Percentiles rank a stretch among this genome's conserved stretches.
Evolutionary conservation across 2,797 vertebrate genomes (phyloP).

Genomic region (Yasuhikotakia modesta): DNA sequence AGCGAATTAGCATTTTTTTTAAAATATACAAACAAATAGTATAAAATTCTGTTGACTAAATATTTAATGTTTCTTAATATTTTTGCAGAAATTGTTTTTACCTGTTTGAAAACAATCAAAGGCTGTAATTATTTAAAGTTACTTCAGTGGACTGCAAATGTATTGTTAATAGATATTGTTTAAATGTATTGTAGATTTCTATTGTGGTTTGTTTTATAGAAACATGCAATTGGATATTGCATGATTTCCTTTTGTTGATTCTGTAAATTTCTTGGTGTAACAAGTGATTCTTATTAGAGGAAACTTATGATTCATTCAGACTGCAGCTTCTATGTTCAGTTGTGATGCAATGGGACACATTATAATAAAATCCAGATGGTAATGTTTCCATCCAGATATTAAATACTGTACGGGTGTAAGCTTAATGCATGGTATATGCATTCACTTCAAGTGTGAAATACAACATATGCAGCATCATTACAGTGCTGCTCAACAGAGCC

Average conservation of each 20-base stretch:
- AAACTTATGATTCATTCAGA: conserved; percentile 44
- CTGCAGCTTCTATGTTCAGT: conserved; percentile 19
- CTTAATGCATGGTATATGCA: background rate
- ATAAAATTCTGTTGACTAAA: too few species aligned
- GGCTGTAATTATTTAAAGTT: too few species aligned
- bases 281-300: conserved; percentile 42
- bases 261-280: background rate
- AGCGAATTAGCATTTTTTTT: too few species aligned
- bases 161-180: too few species aligned
- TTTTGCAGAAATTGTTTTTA: too few species aligned
- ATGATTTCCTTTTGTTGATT: conserved; percentile 17
- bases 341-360: conserved; percentile 26
- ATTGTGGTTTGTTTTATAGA: too few species aligned
- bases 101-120: background rate
- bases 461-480: background rate
- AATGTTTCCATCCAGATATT: conserved; percentile 28
- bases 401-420: conserved; percentile 14
- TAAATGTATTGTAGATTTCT: too few species aligned
- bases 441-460: conserved; percentile 24
- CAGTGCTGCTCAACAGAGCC: background rate
- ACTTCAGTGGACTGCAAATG: too few species aligned
- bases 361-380: conserved; percentile 40
- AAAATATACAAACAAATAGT: too few species aligned
- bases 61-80: too few species aligned
- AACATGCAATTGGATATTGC: too few species aligned